Evolutionary conservation across 2,113 vertebrate species (phyloP).

Genomic region (Menidia beryllina): DNA sequence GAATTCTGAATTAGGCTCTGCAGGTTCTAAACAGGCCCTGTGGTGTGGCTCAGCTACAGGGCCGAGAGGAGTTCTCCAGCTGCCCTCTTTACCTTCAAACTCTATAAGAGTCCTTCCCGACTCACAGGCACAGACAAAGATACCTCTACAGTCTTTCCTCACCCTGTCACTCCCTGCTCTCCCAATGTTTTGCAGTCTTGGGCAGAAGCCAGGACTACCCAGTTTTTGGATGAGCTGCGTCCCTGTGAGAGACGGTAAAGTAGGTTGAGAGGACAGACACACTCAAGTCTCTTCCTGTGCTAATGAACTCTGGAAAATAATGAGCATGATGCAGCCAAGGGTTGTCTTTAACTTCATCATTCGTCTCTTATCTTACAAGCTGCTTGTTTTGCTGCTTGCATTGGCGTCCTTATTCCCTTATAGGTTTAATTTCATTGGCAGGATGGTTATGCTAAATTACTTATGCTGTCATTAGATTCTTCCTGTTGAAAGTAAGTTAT

Average conservation of each 20-base stretch:
- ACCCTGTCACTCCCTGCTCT: constrained; percentile 20
- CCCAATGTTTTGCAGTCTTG: constrained; percentile 45
- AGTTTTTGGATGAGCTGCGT: constrained; percentile 55
- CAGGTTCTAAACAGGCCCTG: constrained; percentile 50
- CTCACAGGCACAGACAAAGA: constrained; percentile 38
- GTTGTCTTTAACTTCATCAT: constrained; percentile 55
- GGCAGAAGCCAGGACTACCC: constrained; percentile 43
- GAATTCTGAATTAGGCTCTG: constrained; percentile 49
- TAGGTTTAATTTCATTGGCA: neutral
- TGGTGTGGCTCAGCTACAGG: constrained; percentile 36
- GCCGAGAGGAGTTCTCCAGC: constrained; percentile 18
- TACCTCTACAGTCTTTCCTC: constrained; percentile 32
- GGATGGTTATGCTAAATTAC: constrained; percentile 2
- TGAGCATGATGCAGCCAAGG: constrained; percentile 48
- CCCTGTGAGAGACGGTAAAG: constrained; percentile 66
- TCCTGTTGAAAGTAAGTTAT: neutral
- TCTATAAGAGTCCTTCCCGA: constrained; percentile 27
- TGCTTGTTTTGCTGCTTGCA: constrained; percentile 15
- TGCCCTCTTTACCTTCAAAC: constrained; percentile 45
- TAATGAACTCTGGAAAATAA: constrained; percentile 64
- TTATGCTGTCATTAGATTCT: neutral
- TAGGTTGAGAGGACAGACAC: constrained; percentile 59
- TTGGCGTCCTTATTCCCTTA: constrained; percentile 11
- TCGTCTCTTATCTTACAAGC: constrained; percentile 29
- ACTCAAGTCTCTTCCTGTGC: constrained; percentile 42